These are phyloP conservation scores for Hylaeus volcanicus DNA, from an alignment of 1,140 invertebrate genomes.

Conservation along the genomic window DNA sequence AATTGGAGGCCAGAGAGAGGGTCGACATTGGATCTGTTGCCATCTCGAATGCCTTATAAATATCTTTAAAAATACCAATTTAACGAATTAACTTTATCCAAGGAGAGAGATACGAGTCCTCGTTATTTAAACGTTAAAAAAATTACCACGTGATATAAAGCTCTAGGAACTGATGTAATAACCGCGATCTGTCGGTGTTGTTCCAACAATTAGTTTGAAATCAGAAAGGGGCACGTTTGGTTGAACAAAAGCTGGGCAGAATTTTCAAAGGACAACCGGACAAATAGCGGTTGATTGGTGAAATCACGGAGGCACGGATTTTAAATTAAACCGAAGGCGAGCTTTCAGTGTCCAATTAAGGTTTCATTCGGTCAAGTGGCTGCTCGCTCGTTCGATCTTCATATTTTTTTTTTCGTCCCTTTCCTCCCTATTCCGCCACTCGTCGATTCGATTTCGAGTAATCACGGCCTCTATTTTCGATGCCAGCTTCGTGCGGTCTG, in stretches of 20 bases:
- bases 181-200: too few species aligned
- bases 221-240: neutral
- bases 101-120: too few species aligned
- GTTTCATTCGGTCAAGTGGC: constrained; percentile 28
- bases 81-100: too few species aligned
- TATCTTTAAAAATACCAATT: too few species aligned
- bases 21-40: too few species aligned
- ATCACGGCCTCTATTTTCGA: neutral
- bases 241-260: constrained; percentile 9
- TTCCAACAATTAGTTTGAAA: too few species aligned
- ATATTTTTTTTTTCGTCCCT: neutral
- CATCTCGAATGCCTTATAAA: too few species aligned
- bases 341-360: constrained; percentile 21
- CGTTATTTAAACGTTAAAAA: too few species aligned
- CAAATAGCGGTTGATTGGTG: constrained; percentile 31
- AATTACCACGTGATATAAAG: too few species aligned
- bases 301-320: constrained; percentile 15
- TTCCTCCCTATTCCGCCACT: neutral
- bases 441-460: neutral
- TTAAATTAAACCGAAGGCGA: constrained; percentile 27
- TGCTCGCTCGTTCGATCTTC: constrained; percentile 15
- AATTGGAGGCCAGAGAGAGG: neutral
- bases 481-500: neutral
- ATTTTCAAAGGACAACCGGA: constrained; percentile 18
- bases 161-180: too few species aligned